Conservation (phyloP, 2,797 vertebrate species). For the Odontamblyopus rebecca region DNA sequence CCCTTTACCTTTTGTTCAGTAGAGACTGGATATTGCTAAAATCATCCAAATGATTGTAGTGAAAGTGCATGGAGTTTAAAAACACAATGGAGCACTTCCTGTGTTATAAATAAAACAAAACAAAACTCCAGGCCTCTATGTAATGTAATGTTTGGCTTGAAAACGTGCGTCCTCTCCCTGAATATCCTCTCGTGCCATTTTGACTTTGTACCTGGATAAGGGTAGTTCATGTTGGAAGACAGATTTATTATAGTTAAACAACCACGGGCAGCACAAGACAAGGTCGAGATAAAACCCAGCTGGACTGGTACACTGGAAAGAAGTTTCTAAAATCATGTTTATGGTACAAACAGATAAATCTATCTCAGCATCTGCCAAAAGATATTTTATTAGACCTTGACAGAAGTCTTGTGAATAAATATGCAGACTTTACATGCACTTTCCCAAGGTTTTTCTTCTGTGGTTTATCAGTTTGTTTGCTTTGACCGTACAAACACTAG, state of each 20-base stretch:
- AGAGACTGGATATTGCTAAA: too few species aligned
- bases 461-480: conserved; percentile 7
- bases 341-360: conserved; percentile 9
- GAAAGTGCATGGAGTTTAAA: too few species aligned
- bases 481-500: not conserved
- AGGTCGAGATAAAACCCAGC: conserved; percentile 15
- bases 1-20: too few species aligned
- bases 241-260: conserved; percentile 12
- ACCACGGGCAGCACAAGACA: conserved; percentile 6
- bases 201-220: conserved; percentile 11
- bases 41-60: too few species aligned
- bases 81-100: too few species aligned
- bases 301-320: conserved; percentile 4
- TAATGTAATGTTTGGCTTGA: not conserved
- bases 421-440: conserved; percentile 6
- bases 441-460: conserved; percentile 12
- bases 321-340: conserved; percentile 15
- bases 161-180: not conserved
- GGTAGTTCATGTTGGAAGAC: conserved; percentile 6
- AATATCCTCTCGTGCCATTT: not conserved
- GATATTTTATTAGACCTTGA: not conserved
- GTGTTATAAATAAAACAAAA: too few species aligned
- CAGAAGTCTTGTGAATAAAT: conserved; percentile 12
- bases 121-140: too few species aligned
- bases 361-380: conserved; percentile 16